Evolutionary conservation across 2,888 invertebrate species (phyloP).

Genomic region (Argyresthia goedartella): DNA sequence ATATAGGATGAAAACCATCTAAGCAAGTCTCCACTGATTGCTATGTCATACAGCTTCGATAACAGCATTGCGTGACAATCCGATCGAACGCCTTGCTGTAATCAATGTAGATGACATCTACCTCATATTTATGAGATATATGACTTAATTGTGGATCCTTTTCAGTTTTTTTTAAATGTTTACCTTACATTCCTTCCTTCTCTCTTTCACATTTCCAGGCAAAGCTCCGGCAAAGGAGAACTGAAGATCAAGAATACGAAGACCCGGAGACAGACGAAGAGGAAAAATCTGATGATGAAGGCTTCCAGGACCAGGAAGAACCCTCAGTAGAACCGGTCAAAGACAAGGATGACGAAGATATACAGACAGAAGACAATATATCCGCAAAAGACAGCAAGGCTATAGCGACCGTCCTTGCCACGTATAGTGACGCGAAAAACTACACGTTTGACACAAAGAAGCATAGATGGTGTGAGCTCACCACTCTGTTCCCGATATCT

Average conservation of each 20-base stretch:
- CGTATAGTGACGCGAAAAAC: conserved; percentile 56
- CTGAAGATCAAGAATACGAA: conserved; percentile 77
- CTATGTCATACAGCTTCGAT: too few relatives aligned
- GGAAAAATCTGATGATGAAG: conserved; percentile 55
- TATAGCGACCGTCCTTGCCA: conserved; percentile 47
- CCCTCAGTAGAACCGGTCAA: conserved; percentile 16
- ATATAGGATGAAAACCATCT: too few relatives aligned
- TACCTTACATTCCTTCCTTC: too few relatives aligned
- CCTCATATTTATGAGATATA: too few relatives aligned
- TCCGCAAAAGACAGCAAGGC: conserved; percentile 32
- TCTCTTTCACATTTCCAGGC: conserved; percentile 31
- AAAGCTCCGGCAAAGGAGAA: conserved; percentile 66
- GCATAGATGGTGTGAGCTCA: conserved; percentile 88
- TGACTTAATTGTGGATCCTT: too few relatives aligned
- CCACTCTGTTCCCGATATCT: conserved; percentile 74
- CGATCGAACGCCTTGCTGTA: too few relatives aligned
- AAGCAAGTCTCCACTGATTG: too few relatives aligned
- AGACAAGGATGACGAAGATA: conserved; percentile 33
- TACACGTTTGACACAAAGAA: conserved; percentile 83
- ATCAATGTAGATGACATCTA: too few relatives aligned
- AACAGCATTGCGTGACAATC: too few relatives aligned
- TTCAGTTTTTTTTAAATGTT: too few relatives aligned
- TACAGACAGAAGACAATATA: conserved; percentile 29
- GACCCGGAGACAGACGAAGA: conserved; percentile 74
- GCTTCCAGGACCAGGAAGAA: conserved; percentile 29